Conservation (phyloP, 2,113 vertebrate species). For the Cepphus grylle region DNA sequence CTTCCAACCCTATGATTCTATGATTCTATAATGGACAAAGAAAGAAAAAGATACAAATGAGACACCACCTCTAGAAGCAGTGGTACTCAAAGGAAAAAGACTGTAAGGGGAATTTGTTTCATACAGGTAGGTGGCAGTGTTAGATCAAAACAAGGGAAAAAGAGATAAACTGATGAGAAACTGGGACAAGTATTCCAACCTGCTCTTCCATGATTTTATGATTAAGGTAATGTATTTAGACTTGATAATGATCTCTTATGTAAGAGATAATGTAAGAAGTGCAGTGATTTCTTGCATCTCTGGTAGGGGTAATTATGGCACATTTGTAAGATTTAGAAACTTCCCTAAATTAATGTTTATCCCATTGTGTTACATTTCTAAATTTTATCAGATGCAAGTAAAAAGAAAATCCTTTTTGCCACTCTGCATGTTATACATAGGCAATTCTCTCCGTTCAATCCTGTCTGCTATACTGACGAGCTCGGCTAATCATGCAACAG, state of each 20-base stretch:
- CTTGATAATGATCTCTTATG: not conserved
- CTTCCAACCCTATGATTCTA: too few species aligned
- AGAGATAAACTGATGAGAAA: not conserved
- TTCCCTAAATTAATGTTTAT: not conserved
- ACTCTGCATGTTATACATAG: not conserved
- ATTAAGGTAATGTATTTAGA: not conserved
- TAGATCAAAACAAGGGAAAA: not conserved
- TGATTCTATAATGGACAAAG: not conserved
- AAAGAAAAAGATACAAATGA: not conserved
- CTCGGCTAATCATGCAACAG: not conserved
- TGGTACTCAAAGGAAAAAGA: not conserved
- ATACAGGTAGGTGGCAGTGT: not conserved
- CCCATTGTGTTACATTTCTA: not conserved
- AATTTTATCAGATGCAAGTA: not conserved
- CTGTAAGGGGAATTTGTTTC: not conserved
- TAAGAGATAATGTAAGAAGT: not conserved
- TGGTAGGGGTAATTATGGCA: not conserved
- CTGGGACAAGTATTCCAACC: not conserved
- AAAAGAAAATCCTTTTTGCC: not conserved
- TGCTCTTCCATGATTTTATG: not conserved
- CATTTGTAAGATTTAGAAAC: not conserved
- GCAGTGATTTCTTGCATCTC: not conserved
- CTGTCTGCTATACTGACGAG: not conserved
- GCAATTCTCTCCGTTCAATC: not conserved
- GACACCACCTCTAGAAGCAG: not conserved